These are phyloP conservation scores for Sphaerodactylus townsendi DNA, from an alignment of 2,113 vertebrate species.

Conservation along the genomic window DNA sequence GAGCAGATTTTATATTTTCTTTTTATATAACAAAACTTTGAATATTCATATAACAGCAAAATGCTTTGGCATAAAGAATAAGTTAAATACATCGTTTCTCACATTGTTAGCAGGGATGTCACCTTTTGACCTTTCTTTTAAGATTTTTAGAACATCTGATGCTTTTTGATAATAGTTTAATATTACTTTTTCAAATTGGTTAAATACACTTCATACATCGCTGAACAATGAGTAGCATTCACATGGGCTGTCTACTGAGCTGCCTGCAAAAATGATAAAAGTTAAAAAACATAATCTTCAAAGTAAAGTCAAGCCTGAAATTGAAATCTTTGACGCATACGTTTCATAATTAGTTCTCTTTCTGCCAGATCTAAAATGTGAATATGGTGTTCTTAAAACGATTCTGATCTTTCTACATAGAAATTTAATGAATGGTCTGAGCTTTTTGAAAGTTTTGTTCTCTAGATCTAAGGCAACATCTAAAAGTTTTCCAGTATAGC, in stretches of 20 bases:
- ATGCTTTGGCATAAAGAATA: conserved; percentile 63
- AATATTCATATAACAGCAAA: conserved; percentile 35
- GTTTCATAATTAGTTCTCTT: conserved; percentile 84
- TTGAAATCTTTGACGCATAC: conserved; percentile 87
- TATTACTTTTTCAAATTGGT: conserved; percentile 80
- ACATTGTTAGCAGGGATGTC: conserved; percentile 68
- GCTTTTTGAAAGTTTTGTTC: conserved; percentile 23
- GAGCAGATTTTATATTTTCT: conserved; percentile 1
- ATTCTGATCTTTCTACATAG: conserved; percentile 48
- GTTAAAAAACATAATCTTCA: conserved; percentile 81
- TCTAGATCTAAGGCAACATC: conserved; percentile 20
- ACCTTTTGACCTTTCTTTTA: conserved; percentile 76
- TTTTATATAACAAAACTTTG: conserved; percentile 45
- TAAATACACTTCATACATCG: conserved; percentile 80
- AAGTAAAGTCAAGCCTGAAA: conserved; percentile 89
- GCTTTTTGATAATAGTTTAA: conserved; percentile 76
- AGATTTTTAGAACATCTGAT: conserved; percentile 73
- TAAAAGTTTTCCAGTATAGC: conserved; percentile 10
- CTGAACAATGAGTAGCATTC: conserved; percentile 78
- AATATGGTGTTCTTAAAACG: conserved; percentile 69
- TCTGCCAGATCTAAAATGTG: conserved; percentile 75
- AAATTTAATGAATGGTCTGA: conserved; percentile 61
- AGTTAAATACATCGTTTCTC: conserved; percentile 74
- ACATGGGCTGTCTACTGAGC: conserved; percentile 75
- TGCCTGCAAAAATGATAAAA: conserved; percentile 80